phyloP scores from a whole-genome alignment of 2,888 invertebrate species.

The Alcis repandata region DNA sequence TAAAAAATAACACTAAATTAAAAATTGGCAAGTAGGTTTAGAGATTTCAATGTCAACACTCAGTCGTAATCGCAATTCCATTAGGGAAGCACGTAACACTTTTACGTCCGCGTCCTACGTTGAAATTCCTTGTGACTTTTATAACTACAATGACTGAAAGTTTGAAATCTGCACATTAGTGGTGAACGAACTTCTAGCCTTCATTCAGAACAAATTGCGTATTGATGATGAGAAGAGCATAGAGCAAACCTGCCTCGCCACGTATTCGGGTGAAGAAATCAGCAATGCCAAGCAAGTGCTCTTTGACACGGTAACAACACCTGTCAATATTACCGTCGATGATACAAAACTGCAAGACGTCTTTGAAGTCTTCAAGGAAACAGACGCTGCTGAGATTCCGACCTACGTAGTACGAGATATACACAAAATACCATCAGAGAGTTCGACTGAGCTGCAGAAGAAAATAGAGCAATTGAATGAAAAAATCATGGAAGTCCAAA shows the following conservation, averaged over 20 bases:
- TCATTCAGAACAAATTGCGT: not conserved
- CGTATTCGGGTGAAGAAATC: not conserved
- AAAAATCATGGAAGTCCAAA: no score
- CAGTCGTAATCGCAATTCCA: no score
- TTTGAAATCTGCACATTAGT: not conserved
- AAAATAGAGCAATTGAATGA: no score
- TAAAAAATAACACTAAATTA: no score
- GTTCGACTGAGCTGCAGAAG: not conserved
- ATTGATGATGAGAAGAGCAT: not conserved
- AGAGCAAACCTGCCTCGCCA: not conserved
- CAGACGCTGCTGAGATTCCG: not conserved
- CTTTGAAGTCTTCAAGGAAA: not conserved
- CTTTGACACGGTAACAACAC: not conserved
- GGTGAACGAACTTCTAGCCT: slow-evolving; percentile 8
- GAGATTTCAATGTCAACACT: no score
- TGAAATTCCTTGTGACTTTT: not conserved
- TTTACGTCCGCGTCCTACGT: no score
- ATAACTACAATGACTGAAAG: not conserved
- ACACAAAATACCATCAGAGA: slow-evolving; percentile 1
- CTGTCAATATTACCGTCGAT: not conserved
- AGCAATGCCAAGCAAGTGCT: not conserved
- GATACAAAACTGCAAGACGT: not conserved
- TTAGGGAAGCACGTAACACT: no score
- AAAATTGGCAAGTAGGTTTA: no score
- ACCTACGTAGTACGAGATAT: slow-evolving; percentile 16